phyloP scores from a whole-genome alignment of 2,113 vertebrate genomes.

The Gallinago paraguaiae region DNA sequence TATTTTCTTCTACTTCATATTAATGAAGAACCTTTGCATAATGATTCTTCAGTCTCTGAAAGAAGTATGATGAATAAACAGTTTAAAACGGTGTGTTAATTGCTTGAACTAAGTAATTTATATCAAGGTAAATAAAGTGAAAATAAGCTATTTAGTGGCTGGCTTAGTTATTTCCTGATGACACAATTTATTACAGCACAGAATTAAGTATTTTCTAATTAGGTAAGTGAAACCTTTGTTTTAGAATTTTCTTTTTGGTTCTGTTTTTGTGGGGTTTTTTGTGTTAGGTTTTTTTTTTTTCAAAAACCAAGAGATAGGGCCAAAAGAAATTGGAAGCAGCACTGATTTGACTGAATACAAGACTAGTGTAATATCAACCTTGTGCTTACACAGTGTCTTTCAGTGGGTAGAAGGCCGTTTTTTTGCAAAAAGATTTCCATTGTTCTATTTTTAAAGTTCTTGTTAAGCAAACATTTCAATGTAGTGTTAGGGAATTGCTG shows the following conservation, averaged over 20 bases:
- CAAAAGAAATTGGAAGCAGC: neutral
- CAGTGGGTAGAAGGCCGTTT: neutral
- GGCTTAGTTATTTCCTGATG: neutral
- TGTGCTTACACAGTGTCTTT: neutral
- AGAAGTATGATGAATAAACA: neutral
- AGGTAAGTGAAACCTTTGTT: neutral
- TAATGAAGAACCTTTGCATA: neutral
- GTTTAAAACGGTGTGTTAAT: neutral
- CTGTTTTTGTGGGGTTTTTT: no score
- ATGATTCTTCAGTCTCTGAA: neutral
- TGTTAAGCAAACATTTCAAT: neutral
- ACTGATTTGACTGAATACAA: neutral
- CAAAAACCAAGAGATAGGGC: neutral
- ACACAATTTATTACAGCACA: neutral
- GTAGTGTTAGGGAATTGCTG: neutral
- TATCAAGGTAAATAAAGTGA: neutral
- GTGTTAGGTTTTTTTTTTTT: neutral
- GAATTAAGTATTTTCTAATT: slow-evolving; percentile 23
- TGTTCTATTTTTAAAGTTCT: slow-evolving; percentile 15
- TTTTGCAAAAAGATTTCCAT: neutral
- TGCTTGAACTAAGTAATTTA: neutral
- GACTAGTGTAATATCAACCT: neutral
- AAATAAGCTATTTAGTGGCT: neutral
- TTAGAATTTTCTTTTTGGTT: neutral
- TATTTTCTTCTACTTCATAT: neutral